phyloP scores from a whole-genome alignment of 2,888 invertebrate species.

The Noctua pronuba region DNA sequence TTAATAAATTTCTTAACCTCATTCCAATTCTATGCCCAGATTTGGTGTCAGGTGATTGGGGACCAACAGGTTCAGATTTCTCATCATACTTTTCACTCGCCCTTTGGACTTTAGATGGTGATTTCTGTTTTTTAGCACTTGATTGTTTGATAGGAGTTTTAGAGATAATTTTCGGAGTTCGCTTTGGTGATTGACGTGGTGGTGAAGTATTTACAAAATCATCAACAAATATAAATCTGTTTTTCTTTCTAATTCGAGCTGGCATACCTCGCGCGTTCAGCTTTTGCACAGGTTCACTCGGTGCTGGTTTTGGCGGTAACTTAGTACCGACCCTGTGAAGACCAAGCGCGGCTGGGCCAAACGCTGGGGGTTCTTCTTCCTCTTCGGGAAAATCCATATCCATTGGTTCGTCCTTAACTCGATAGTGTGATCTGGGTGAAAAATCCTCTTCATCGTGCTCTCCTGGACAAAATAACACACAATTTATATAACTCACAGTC shows the following conservation, averaged over 20 bases:
- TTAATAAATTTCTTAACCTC: slow-evolving; percentile 96
- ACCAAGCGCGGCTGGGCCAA: slow-evolving; percentile 95
- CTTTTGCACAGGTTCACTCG: slow-evolving; percentile 94
- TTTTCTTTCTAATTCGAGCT: slow-evolving; percentile 96
- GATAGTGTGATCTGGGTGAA: slow-evolving; percentile 77
- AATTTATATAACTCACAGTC: slow-evolving; percentile 49
- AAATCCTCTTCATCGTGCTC: slow-evolving; percentile 78
- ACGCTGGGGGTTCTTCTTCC: slow-evolving; percentile 92
- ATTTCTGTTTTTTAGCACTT: slow-evolving; percentile 87
- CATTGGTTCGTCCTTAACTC: slow-evolving; percentile 91
- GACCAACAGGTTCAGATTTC: slow-evolving; percentile 81
- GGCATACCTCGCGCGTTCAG: slow-evolving; percentile 97
- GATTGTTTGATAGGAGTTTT: slow-evolving; percentile 84
- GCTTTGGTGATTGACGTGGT: slow-evolving; percentile 93
- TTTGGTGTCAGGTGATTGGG: slow-evolving; percentile 93
- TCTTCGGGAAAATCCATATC: slow-evolving; percentile 92
- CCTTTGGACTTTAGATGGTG: slow-evolving; percentile 89
- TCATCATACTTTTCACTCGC: slow-evolving; percentile 85
- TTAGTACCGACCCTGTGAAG: slow-evolving; percentile 95
- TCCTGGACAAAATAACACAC: slow-evolving; percentile 75
- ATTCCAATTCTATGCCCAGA: slow-evolving; percentile 97
- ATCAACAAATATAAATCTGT: slow-evolving; percentile 97
- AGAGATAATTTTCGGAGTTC: slow-evolving; percentile 91
- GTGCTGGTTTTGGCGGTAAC: slow-evolving; percentile 93
- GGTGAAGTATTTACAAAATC: slow-evolving; percentile 95